These are phyloP conservation scores for Heterohyrax brucei DNA, from an alignment of 2,797 vertebrate genomes.

Conservation along the genomic window DNA sequence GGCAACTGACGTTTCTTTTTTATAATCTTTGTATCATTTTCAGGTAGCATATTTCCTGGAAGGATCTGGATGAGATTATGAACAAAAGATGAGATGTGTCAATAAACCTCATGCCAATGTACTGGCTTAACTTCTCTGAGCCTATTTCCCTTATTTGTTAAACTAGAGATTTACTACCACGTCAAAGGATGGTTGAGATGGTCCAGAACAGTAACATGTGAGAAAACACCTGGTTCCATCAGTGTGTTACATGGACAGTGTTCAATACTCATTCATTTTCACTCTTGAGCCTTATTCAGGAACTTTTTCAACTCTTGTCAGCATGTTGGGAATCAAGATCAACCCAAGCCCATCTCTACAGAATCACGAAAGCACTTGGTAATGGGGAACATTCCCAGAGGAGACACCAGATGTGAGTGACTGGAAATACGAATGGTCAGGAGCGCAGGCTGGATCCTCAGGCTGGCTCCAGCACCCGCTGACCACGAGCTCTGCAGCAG, in stretches of 20 bases:
- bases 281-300: neutral
- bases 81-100: neutral
- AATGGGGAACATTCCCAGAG: neutral
- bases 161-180: neutral
- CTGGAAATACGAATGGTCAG: neutral
- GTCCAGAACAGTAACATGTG: neutral
- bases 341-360: neutral
- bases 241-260: neutral
- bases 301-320: neutral
- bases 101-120: neutral
- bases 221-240: neutral
- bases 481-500: neutral
- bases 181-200: conserved; percentile 7
- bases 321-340: neutral
- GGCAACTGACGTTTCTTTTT: neutral
- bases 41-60: neutral
- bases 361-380: neutral
- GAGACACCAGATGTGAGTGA: neutral
- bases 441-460: neutral
- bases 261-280: neutral
- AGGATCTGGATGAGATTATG: neutral
- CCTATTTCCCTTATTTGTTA: neutral
- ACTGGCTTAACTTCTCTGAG: neutral
- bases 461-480: neutral
- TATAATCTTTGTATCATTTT: conserved; percentile 26